A percentile compares a stretch with the other conserved stretches of the same genome.
phyloP scores from a whole-genome alignment of 2,797 vertebrate species.

The Cirrhinus molitorella region DNA sequence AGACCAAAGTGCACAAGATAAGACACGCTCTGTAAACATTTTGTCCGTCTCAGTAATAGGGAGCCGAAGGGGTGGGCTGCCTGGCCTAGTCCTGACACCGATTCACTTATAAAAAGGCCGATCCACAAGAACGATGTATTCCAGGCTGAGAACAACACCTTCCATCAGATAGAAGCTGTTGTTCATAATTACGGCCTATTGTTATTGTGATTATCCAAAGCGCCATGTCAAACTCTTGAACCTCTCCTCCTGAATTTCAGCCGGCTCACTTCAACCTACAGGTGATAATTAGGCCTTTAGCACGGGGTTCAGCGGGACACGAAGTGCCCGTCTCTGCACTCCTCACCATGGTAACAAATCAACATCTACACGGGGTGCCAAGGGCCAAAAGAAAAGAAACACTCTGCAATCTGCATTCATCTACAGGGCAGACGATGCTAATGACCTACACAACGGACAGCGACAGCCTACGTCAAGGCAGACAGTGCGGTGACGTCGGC shows the following conservation, averaged over 20 bases:
- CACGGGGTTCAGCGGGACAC: constrained; percentile 70
- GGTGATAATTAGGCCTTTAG: constrained; percentile 79
- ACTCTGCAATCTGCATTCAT: constrained; percentile 65
- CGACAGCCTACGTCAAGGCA: constrained; percentile 32
- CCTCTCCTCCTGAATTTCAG: constrained; percentile 71
- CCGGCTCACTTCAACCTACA: constrained; percentile 74
- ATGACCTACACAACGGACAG: constrained; percentile 63
- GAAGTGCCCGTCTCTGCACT: constrained; percentile 62
- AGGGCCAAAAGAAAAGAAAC: constrained; percentile 58
- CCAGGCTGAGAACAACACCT: constrained; percentile 59
- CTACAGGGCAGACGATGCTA: constrained; percentile 61
- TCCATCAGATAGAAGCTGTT: constrained; percentile 67
- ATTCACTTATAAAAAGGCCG: constrained; percentile 54
- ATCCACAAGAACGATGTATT: constrained; percentile 52
- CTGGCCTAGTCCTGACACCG: constrained; percentile 56
- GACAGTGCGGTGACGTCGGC: constrained; percentile 36
- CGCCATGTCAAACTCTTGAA: constrained; percentile 76
- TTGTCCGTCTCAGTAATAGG: constrained; percentile 42
- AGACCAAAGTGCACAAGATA: constrained; percentile 49
- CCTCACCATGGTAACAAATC: constrained; percentile 78
- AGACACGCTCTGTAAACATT: constrained; percentile 50
- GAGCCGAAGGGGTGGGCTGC: constrained; percentile 40
- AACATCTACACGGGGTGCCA: constrained; percentile 67
- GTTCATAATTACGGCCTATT: constrained; percentile 79
- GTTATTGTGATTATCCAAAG: constrained; percentile 80